Base-by-base conservation (phyloP, 2,113 vertebrate species). In the Lontra canadensis region DNA sequence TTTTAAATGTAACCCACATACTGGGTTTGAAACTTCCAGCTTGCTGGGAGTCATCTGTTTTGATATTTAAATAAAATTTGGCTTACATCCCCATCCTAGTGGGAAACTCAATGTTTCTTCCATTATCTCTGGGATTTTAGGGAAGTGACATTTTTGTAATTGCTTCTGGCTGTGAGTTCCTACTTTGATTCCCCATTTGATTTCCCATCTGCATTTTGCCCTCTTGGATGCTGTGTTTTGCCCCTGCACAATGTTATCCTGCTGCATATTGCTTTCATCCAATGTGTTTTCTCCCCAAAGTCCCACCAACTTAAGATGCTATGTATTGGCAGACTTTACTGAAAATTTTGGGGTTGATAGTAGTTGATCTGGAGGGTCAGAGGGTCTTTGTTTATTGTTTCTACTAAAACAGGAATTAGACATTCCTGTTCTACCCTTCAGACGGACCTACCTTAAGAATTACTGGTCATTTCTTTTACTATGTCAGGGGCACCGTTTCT, bases 11-110 rank as follows among this genome's bases (percentile, higher is more conserved):
- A 93, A 79, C 26, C 26, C 88, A n/a, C 78, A 52, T 92, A 25
- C 61, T 49, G 65, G 39, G 80, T 80, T 39, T 91, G 42, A 90
- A 92, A 93, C 88, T 82, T 55, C 49, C 36, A 44, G 47, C 61
- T 91, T 95, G 26, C 14, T 76, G 76, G 42, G 25, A 14, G 23
- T 63, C 74, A 59, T 87, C 47, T 91, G n/a, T 93, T 82, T 96
- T 71, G 31, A 80, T 90, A 85, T 88, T 47, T 93, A 94, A 79
- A 76, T 81, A 80, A 71, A 96, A 36, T 90, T 90, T 78, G 47
- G 34, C 36, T 31, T 92, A 82, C 63, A 3, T 73, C 9, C 39
- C 34, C 14, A 69, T 80, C 92, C 11, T 25, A 21, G 20, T 81
- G 55, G 63, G 15, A 95, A 76, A 67, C 31, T 91, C 44, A 42